Conservation (phyloP, 2,888 invertebrate species). For the Yponomeuta cagnagella region DNA sequence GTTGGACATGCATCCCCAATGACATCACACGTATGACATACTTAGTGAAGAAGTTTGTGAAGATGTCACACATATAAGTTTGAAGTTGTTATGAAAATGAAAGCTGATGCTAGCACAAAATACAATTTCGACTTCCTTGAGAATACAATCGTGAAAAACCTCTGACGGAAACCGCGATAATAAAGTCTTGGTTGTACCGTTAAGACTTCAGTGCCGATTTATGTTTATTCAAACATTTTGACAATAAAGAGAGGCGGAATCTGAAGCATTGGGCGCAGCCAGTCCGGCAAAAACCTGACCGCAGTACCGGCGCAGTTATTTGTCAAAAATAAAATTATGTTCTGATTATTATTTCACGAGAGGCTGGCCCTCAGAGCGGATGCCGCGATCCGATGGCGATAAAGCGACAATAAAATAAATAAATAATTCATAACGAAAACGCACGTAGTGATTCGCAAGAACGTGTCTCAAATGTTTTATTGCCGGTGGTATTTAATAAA, state of each 20-base stretch:
- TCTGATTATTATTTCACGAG: slow-evolving; percentile 65
- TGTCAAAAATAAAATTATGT: slow-evolving; percentile 73
- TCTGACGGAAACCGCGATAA: neutral
- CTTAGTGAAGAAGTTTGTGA: neutral
- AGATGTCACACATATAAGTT: neutral
- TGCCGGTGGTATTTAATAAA: slow-evolving; percentile 62
- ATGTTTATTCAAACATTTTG: slow-evolving; percentile 39
- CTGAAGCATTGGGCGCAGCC: slow-evolving; percentile 26
- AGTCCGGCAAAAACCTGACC: slow-evolving; percentile 45
- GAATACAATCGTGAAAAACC: neutral
- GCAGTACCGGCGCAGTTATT: slow-evolving; percentile 58
- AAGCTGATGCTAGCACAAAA: neutral
- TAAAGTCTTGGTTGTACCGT: slow-evolving; percentile 15
- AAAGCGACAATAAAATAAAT: slow-evolving; percentile 72
- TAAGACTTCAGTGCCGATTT: slow-evolving; percentile 39
- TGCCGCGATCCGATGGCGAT: slow-evolving; percentile 57
- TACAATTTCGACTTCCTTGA: neutral
- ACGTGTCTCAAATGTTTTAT: slow-evolving; percentile 74
- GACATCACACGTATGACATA: too few species aligned
- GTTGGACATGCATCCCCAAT: neutral
- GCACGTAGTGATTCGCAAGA: slow-evolving; percentile 70
- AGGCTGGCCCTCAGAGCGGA: slow-evolving; percentile 33
- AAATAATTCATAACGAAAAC: slow-evolving; percentile 66
- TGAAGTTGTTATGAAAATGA: neutral
- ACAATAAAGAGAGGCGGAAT: slow-evolving; percentile 37